Conservation (phyloP, 2,888 invertebrate genomes). For the Gastrophysa polygoni region DNA sequence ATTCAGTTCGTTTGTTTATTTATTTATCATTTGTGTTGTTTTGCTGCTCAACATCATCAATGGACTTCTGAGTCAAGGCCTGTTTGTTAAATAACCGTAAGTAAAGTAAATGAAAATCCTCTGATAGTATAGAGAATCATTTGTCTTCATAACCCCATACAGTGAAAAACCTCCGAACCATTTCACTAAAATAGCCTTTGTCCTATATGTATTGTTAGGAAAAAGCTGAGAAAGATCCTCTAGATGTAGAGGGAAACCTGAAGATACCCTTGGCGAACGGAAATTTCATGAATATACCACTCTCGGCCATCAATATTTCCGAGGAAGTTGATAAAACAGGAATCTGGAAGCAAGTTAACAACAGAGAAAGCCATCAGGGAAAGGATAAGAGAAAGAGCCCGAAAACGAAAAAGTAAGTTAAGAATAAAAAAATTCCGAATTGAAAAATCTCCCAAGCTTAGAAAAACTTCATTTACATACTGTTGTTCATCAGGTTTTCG, state of each 20-base stretch:
- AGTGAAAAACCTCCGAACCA: too few relatives aligned
- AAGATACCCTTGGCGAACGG: constrained; percentile 89
- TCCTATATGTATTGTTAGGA: constrained; percentile 13
- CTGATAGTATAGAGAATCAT: too few relatives aligned
- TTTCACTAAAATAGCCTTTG: too few relatives aligned
- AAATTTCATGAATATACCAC: constrained; percentile 87
- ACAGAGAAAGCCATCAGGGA: constrained; percentile 61
- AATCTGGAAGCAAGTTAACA: constrained; percentile 92
- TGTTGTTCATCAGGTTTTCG: too few relatives aligned
- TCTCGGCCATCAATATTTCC: constrained; percentile 85
- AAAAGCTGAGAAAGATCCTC: constrained; percentile 21
- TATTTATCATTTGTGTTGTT: neutral
- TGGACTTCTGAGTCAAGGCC: neutral
- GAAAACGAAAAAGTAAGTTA: constrained; percentile 36
- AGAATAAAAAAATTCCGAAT: neutral
- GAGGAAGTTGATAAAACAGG: constrained; percentile 93
- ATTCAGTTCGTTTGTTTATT: neutral
- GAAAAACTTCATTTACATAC: too few relatives aligned
- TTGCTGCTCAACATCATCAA: neutral
- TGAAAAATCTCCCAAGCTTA: neutral
- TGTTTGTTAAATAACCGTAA: neutral
- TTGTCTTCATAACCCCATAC: too few relatives aligned
- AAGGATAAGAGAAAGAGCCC: constrained; percentile 53
- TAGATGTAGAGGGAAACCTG: constrained; percentile 63
- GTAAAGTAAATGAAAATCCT: neutral